phyloP scores from a whole-genome alignment of 2,888 invertebrate genomes.

The Acleris emargana region DNA sequence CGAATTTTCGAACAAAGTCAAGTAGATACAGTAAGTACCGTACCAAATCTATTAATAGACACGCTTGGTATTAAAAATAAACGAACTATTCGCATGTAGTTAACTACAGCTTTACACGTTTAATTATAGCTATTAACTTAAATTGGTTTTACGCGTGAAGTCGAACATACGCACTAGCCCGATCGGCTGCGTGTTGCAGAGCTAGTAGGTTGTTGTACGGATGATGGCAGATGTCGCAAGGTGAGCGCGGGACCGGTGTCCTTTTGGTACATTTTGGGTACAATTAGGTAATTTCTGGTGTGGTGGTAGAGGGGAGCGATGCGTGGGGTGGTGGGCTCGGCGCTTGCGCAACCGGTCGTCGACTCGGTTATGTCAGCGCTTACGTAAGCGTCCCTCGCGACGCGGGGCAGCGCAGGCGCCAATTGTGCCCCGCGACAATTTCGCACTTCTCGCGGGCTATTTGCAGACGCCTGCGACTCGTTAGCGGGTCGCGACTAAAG shows the following conservation, averaged over 20 bases:
- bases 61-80: neutral
- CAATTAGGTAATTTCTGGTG: slow-evolving; percentile 75
- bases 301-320: slow-evolving; percentile 60
- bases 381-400: slow-evolving; percentile 82
- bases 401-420: slow-evolving; percentile 72
- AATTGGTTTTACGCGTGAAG: slow-evolving; percentile 50
- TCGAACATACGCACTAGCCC: slow-evolving; percentile 49
- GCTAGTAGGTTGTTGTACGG: slow-evolving; percentile 76
- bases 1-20: slow-evolving; percentile 8
- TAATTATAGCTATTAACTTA: neutral
- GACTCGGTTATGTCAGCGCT: slow-evolving; percentile 82
- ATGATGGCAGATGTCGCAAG: slow-evolving; percentile 72
- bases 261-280: slow-evolving; percentile 78
- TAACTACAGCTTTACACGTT: neutral
- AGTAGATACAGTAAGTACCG: neutral
- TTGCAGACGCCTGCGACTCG: slow-evolving; percentile 66
- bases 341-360: slow-evolving; percentile 82
- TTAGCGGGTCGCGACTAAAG: slow-evolving; percentile 62
- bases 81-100: neutral
- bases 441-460: slow-evolving; percentile 78
- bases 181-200: slow-evolving; percentile 60
- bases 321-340: slow-evolving; percentile 79
- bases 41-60: neutral
- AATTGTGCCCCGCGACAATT: slow-evolving; percentile 71
- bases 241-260: slow-evolving; percentile 71